A percentile compares a stretch with the other conserved stretches of the same genome.
phyloP scores from a whole-genome alignment of 2,113 vertebrate genomes.

The Pygoscelis adeliae region DNA sequence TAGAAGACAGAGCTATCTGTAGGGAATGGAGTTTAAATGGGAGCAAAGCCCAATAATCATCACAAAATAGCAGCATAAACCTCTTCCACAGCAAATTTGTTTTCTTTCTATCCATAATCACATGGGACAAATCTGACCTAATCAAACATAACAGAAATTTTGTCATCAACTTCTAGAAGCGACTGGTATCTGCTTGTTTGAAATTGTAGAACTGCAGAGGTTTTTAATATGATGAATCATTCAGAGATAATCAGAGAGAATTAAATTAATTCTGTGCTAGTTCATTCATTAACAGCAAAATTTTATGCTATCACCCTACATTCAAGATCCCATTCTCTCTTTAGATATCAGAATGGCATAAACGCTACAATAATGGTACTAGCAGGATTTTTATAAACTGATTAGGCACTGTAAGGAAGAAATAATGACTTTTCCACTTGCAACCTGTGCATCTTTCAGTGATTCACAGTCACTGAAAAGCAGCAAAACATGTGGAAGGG shows the following conservation, averaged over 20 bases:
- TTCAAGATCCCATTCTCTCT: background rate
- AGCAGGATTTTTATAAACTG: background rate
- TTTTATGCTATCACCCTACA: background rate
- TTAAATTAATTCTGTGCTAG: background rate
- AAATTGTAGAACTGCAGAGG: background rate
- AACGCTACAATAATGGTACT: background rate
- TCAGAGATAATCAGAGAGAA: constrained; percentile 9
- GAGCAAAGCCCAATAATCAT: background rate
- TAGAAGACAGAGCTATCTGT: background rate
- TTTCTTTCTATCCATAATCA: background rate
- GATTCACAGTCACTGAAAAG: background rate
- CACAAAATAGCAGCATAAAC: background rate
- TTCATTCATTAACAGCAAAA: background rate
- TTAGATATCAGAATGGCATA: background rate
- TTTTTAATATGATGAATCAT: background rate
- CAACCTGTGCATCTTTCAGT: background rate
- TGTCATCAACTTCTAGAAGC: background rate
- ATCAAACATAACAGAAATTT: background rate
- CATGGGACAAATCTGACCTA: background rate
- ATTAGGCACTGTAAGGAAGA: background rate
- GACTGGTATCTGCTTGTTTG: background rate
- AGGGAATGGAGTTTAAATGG: background rate
- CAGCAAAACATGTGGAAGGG: background rate
- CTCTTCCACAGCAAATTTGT: background rate
- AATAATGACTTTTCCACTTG: background rate